phyloP scores from a whole-genome alignment of 2,797 vertebrate species.

The Glossophaga mutica region DNA sequence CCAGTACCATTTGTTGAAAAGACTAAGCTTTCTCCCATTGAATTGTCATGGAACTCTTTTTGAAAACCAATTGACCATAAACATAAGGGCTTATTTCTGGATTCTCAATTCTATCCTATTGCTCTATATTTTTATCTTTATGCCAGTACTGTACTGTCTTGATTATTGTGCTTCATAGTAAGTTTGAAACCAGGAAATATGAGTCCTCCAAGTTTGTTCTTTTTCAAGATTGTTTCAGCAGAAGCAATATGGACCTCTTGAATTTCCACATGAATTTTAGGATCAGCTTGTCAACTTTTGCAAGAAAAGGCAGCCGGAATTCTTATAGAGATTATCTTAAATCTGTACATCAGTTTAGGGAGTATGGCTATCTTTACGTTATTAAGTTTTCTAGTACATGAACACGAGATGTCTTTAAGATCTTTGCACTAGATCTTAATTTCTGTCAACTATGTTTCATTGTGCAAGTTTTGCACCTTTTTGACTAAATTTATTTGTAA shows the following conservation, averaged over 20 bases:
- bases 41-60: conserved; percentile 22
- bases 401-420: not conserved
- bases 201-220: not conserved
- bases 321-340: not conserved
- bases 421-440: not conserved
- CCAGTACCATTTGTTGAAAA: not conserved
- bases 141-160: not conserved
- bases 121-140: not conserved
- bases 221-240: conserved; percentile 24
- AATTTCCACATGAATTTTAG: conserved; percentile 44
- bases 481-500: not conserved
- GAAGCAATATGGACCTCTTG: not conserved
- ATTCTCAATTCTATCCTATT: not conserved
- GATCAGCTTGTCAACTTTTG: conserved; percentile 6
- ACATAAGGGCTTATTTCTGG: conserved; percentile 6
- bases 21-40: not conserved
- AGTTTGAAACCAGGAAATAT: conserved; percentile 29
- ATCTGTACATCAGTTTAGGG: not conserved
- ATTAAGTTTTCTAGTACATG: not conserved
- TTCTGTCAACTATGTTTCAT: not conserved
- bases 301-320: not conserved
- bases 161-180: not conserved
- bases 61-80: not conserved
- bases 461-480: not conserved
- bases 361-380: not conserved